Evolutionary conservation across 1,140 invertebrate species (phyloP), one percentile per base, ranked within the genome.

Genomic region (Zaprionus lachaisei): DNA sequence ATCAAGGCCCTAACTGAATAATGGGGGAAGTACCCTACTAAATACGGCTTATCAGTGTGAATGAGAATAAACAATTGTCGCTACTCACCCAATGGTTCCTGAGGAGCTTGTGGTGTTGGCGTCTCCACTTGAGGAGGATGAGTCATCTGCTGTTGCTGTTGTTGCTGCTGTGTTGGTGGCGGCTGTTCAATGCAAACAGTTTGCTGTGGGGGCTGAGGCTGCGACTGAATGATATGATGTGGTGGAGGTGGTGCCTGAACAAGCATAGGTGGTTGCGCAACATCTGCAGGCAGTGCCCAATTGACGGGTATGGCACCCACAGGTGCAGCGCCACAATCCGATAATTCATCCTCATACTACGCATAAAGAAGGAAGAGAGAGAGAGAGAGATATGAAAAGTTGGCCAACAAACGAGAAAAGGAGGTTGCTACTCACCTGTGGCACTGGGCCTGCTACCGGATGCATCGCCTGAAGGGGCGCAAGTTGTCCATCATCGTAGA

Each of bases 401-500:
- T 38, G 6, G 12, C 4, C 2, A 57, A 44, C 1, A 64, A 15
- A 0, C 15, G 22, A n/a, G 2, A 1, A 1, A 7, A 17, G 17
- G 7, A 7, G 12, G 24, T 20, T 28, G 2, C 24, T 20, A 14
- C 87, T 72, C 6, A 87, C 84, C 81, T 89, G 91, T 63, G 70
- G 70, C 44, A 87, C 49, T 9, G 68, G 61, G n/a, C 56, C 85
- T 17, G 73, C 70, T 37, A 71, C 82, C 28, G 85, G 80, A 74
- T 92, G 91, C 54, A 92, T 83, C 1, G 73, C 69, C 66, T 86
- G 85, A n/a, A 92, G 72, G 11, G 84, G 69, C 15, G 80, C 77
- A 58, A 91, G 60, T 60, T 92, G 91, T 6, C 73, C 76, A 58
- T 92, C 89, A 41, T 92, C 91, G 26, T 85, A 92, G 31, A 92